These are phyloP conservation scores for Reticulitermes lucifugus DNA, from an alignment of 2,888 invertebrate genomes.

Conservation along the genomic window DNA sequence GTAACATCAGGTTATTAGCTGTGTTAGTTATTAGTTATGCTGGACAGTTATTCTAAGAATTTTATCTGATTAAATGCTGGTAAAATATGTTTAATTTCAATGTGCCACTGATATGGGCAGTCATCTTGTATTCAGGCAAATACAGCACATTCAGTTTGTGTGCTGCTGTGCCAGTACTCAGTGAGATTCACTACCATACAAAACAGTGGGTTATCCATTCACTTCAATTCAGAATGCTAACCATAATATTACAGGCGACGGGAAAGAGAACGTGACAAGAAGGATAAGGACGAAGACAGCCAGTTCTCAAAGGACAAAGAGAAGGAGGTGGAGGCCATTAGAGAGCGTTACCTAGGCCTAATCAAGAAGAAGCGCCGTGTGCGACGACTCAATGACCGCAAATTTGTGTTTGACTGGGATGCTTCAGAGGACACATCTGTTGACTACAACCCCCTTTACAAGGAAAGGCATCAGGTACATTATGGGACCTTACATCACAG, in stretches of 20 bases:
- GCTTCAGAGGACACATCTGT: constrained; percentile 98
- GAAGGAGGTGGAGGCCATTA: constrained; percentile 94
- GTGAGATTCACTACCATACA: too few relatives aligned
- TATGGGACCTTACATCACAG: too few relatives aligned
- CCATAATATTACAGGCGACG: constrained; percentile 61
- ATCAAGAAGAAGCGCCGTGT: constrained; percentile 94
- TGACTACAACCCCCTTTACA: constrained; percentile 97
- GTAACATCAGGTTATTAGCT: background rate
- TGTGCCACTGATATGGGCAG: too few relatives aligned
- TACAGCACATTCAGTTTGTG: too few relatives aligned
- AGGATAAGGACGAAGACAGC: constrained; percentile 52
- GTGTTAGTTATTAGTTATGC: too few relatives aligned
- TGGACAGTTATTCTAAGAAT: too few relatives aligned
- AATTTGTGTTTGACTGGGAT: constrained; percentile 99
- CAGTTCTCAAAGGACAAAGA: constrained; percentile 82
- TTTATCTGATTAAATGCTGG: too few relatives aligned
- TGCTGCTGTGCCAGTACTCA: too few relatives aligned
- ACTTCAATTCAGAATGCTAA: too few relatives aligned
- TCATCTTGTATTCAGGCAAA: too few relatives aligned
- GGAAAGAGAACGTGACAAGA: constrained; percentile 56
- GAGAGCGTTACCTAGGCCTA: constrained; percentile 94
- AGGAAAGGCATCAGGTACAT: constrained; percentile 86
- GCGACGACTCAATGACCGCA: constrained; percentile 94
- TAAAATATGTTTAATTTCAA: too few relatives aligned
- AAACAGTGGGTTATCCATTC: too few relatives aligned